Percentiles rank a stretch among this genome's conserved stretches.
Evolutionary conservation across 53 echinoderm and acorn worm genomes (phyloP).

Genomic region (Patiria pectinifera): DNA sequence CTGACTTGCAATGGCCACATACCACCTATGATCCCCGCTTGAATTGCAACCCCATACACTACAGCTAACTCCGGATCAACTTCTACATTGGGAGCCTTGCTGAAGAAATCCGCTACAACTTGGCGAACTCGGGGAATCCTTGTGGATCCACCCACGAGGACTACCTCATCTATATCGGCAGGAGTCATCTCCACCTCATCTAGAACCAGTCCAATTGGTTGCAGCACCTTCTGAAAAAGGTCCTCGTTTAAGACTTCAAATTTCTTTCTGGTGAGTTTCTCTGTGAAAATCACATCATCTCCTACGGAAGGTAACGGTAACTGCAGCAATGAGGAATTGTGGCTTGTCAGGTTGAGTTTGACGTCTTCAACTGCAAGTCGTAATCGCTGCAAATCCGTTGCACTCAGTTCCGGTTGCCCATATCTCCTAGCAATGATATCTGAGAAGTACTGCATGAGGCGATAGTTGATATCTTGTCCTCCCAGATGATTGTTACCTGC

Average conservation of each 20-base stretch:
- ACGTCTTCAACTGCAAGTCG: constrained; percentile 77
- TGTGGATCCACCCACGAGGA: constrained; percentile 83
- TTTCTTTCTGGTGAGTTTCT: constrained; percentile 67
- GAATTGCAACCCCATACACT: constrained; percentile 84
- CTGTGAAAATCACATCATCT: constrained; percentile 39
- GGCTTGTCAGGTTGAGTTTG: constrained; percentile 75
- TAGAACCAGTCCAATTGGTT: constrained; percentile 72
- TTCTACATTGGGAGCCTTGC: constrained; percentile 77
- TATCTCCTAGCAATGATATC: constrained; percentile 67
- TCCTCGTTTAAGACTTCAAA: constrained; percentile 80
- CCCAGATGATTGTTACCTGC: constrained; percentile 88
- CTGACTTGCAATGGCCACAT: constrained; percentile 92
- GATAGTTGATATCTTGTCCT: constrained; percentile 84
- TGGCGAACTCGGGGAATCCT: constrained; percentile 76
- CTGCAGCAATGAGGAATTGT: constrained; percentile 34
- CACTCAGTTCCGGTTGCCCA: constrained; percentile 50
- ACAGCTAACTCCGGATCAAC: constrained; percentile 88
- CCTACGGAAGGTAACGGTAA: constrained; percentile 65
- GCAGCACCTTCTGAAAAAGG: constrained; percentile 76
- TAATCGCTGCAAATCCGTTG: constrained; percentile 76
- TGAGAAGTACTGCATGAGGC: constrained; percentile 63
- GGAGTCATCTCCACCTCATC: constrained; percentile 68
- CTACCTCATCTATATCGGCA: constrained; percentile 77
- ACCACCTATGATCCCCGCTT: constrained; percentile 91
- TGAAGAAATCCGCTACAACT: constrained; percentile 68